phyloP scores from a whole-genome alignment of 2,797 vertebrate genomes.

The Mormyrus hasselquistii region DNA sequence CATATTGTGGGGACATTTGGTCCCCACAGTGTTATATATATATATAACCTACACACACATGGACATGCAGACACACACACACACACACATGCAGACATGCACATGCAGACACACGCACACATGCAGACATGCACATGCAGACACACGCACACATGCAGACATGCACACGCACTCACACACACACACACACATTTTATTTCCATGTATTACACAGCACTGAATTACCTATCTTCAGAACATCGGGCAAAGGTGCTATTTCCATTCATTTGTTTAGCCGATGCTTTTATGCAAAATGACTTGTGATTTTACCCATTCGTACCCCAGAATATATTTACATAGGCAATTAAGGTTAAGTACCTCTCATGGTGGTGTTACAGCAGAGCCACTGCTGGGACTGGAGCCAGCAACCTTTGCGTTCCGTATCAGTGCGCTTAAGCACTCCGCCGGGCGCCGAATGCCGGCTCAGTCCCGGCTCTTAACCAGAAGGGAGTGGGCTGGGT shows the following conservation, averaged over 20 bases:
- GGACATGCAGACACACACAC: too few relatives aligned
- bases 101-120: too few relatives aligned
- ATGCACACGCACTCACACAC: too few relatives aligned
- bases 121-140: too few relatives aligned
- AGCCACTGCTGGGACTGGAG: not conserved
- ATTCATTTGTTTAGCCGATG: not conserved
- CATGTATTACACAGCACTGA: not conserved
- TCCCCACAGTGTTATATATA: not conserved
- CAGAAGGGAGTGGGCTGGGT: not conserved
- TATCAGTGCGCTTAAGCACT: not conserved
- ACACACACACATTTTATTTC: not conserved
- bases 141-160: too few relatives aligned
- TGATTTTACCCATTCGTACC: not conserved
- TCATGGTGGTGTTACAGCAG: not conserved
- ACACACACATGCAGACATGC: too few relatives aligned
- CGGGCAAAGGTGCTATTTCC: not conserved
- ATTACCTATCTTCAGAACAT: not conserved
- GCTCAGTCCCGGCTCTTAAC: not conserved
- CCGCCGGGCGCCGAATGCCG: too few relatives aligned
- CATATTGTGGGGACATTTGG: not conserved
- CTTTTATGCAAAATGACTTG: constrained; percentile 8
- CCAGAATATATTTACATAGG: not conserved
- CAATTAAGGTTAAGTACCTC: constrained; percentile 4
- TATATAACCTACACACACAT: not conserved
- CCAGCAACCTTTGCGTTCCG: not conserved